Conservation (phyloP, 1,140 invertebrate genomes). For the Cotesia vestalis region DNA sequence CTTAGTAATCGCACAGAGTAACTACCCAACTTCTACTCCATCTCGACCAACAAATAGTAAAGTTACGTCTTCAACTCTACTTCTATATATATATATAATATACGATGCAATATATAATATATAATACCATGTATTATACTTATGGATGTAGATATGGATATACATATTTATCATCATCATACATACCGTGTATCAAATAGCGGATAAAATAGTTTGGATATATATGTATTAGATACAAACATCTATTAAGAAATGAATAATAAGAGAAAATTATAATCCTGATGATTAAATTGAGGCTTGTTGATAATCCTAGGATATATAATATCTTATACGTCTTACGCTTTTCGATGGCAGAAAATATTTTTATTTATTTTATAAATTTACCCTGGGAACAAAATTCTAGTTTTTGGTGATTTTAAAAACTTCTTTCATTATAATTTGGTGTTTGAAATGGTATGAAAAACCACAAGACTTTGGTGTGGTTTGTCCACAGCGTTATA, state of each 20-base stretch:
- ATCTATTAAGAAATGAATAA: not conserved
- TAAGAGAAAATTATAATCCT: slow-evolving; percentile 16
- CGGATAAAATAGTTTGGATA: not conserved
- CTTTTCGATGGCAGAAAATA: slow-evolving; percentile 6
- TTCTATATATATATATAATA: too few species aligned
- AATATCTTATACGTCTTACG: not conserved
- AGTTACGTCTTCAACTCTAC: not conserved
- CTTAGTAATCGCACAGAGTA: slow-evolving; percentile 15
- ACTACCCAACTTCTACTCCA: slow-evolving; percentile 12
- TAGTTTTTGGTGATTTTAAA: too few species aligned
- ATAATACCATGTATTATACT: not conserved
- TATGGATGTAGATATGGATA: not conserved
- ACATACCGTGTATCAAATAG: slow-evolving; percentile 2
- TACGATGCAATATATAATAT: too few species aligned
- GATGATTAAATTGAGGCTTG: slow-evolving; percentile 22
- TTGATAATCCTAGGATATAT: slow-evolving; percentile 1
- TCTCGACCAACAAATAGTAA: not conserved
- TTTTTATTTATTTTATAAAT: slow-evolving; percentile 6
- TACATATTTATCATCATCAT: not conserved
- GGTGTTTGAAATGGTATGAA: too few species aligned
- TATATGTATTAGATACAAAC: not conserved
- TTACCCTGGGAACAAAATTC: too few species aligned
- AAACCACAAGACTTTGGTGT: too few species aligned
- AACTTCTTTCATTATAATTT: too few species aligned
- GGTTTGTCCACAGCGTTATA: too few species aligned